Percentiles rank a stretch among this genome's conserved stretches.
These are phyloP conservation scores for Anastrepha obliqua DNA, from an alignment of 1,140 invertebrate genomes.

Conservation along the genomic window DNA sequence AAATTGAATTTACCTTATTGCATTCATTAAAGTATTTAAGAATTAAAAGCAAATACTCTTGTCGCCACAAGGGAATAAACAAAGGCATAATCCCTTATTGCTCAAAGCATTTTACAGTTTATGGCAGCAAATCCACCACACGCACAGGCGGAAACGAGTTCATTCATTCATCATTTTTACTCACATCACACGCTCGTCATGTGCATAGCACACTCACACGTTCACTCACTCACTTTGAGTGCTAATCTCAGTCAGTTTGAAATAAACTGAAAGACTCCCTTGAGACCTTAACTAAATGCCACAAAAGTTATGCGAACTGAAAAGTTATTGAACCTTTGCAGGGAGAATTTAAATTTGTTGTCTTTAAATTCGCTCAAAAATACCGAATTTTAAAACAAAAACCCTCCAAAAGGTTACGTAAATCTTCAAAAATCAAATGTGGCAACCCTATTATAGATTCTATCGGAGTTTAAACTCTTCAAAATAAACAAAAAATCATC, in stretches of 20 bases:
- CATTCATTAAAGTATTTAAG: slow-evolving; percentile 53
- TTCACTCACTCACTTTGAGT: background rate
- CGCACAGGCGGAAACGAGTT: no score
- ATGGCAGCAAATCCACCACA: background rate
- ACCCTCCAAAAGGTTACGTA: background rate
- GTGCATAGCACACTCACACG: background rate
- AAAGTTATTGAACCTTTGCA: background rate
- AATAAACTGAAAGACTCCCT: background rate
- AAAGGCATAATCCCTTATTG: slow-evolving; percentile 20
- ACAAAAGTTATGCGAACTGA: background rate
- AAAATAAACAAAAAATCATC: no score
- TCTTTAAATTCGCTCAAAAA: background rate
- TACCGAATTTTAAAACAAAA: background rate
- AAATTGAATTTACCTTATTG: slow-evolving; percentile 54
- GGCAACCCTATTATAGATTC: background rate
- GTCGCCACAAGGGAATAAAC: slow-evolving; percentile 42
- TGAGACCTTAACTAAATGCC: background rate
- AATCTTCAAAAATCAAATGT: background rate
- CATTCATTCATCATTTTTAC: background rate
- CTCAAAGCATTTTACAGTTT: slow-evolving; percentile 1
- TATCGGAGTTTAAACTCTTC: no score
- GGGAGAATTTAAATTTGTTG: background rate
- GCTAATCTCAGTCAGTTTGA: background rate
- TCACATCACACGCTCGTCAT: background rate
- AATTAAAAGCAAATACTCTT: slow-evolving; percentile 45